Percentiles rank a stretch among this genome's conserved stretches.
Evolutionary conservation across 2,113 vertebrate genomes (phyloP).

Genomic region (Hucho hucho): DNA sequence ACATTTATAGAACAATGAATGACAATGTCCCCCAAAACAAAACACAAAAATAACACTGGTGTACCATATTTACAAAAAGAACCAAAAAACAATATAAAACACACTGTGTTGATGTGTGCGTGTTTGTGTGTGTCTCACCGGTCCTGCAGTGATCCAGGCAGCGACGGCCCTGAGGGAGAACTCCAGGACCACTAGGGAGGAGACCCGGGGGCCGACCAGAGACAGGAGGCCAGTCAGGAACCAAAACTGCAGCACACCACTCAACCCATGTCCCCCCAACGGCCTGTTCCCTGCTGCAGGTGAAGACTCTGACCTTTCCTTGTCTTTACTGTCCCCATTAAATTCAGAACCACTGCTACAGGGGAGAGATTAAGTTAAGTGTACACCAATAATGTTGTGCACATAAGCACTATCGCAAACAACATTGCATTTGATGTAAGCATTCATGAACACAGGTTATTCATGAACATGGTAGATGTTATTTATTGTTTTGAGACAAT

Average conservation of each 20-base stretch:
- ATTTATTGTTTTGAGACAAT: neutral
- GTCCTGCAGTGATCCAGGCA: constrained; percentile 31
- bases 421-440: neutral
- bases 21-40: neutral
- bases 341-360: constrained; percentile 41
- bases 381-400: neutral
- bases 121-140: too few relatives aligned
- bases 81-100: neutral
- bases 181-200: constrained; percentile 81
- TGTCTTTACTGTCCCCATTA: constrained; percentile 22
- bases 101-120: too few relatives aligned
- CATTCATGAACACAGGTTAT: neutral
- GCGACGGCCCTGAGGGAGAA: constrained; percentile 81
- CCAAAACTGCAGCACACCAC: constrained; percentile 61
- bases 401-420: neutral
- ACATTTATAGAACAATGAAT: neutral
- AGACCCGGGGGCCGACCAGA: constrained; percentile 73
- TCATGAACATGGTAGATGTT: too few relatives aligned
- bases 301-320: constrained; percentile 16
- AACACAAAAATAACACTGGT: neutral
- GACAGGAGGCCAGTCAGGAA: constrained; percentile 62
- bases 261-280: constrained; percentile 61
- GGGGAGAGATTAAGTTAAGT: neutral
- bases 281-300: neutral
- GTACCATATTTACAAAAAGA: neutral